Base-by-base conservation (phyloP, 2,797 vertebrate species). In the Poeciliopsis gracilis region DNA sequence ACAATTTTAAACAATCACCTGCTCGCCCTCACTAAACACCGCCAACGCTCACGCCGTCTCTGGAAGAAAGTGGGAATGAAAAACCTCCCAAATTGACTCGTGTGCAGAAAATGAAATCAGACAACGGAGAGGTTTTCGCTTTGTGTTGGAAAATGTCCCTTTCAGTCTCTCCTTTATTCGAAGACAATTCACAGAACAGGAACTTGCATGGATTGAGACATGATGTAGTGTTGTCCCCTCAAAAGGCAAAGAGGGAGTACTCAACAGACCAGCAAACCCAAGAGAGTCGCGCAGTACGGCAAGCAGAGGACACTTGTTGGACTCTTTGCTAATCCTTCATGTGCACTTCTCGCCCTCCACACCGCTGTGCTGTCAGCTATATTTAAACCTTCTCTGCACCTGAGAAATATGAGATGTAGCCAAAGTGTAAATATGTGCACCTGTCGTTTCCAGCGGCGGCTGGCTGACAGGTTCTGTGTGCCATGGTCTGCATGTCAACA, bases 401-500 rank as follows among this genome's bases (percentile, higher is more conserved):
- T 85, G 84, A 83, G 73, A 87, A 88, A 86, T 78, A 77, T 72
- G 82, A 90, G 57, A 85, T 79, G 85, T 90, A 89, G 88, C 91
- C 82, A 81, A 63, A 70, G 59, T 87, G 91, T 92, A 83, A 84
- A 79, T 90, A 80, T 86, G 72, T 90, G 82, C 87, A 90, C 86
- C 90, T 91, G 83, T 87, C 87, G 86, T 86, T 77, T 85, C 78
- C 79, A 79, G 77, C 82, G 82, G 89, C 90, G 84, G 82, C 86
- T 83, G 87, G 85, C 81, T 87, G 86, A 85, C 81, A 70, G 73
- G 77, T 86, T 86, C 81, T 82, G 83, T 87, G 91, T 80, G 83
- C 91, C 86, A 82, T 81, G 86, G 92, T 90, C 82, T 94, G 95
- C 94, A 95, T 95, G 94, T 95, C 77, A 78, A 84, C 84, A 77